These are phyloP conservation scores for Tenthredo distinguenda DNA, from an alignment of 2,888 invertebrate species.

Conservation along the genomic window DNA sequence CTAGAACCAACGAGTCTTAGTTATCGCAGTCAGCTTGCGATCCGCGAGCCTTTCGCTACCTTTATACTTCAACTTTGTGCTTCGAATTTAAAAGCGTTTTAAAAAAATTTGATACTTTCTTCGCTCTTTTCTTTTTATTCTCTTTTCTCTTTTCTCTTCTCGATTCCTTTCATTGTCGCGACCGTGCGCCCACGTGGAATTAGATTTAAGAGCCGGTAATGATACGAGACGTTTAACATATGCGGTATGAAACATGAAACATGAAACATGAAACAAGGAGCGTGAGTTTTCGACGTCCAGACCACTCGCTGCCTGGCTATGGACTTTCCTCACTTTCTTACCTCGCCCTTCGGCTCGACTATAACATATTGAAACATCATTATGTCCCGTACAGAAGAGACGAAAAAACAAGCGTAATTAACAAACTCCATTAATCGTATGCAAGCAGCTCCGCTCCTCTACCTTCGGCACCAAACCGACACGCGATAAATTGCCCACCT, in stretches of 20 bases:
- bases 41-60: not conserved
- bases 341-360: not conserved
- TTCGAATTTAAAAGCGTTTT: not conserved
- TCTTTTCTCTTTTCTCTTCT: not conserved
- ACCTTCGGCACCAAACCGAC: not conserved
- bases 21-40: not conserved
- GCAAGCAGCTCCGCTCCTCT: not conserved
- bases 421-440: constrained; percentile 28
- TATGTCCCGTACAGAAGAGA: not conserved
- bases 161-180: not conserved
- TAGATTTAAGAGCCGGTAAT: not conserved
- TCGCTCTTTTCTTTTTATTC: not conserved
- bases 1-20: not conserved
- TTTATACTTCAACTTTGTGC: not conserved
- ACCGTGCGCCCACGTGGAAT: not conserved
- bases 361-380: constrained; percentile 33
- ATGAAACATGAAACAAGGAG: constrained; percentile 2
- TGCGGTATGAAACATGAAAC: not conserved
- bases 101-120: not conserved
- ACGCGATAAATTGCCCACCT: not conserved
- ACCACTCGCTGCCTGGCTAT: too few species aligned
- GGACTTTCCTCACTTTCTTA: not conserved
- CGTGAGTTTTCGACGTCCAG: constrained; percentile 6
- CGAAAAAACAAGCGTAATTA: constrained; percentile 20
- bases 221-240: constrained; percentile 8